phyloP scores from a whole-genome alignment of 2,113 vertebrate species.

The Peromyscus polionotus region DNA sequence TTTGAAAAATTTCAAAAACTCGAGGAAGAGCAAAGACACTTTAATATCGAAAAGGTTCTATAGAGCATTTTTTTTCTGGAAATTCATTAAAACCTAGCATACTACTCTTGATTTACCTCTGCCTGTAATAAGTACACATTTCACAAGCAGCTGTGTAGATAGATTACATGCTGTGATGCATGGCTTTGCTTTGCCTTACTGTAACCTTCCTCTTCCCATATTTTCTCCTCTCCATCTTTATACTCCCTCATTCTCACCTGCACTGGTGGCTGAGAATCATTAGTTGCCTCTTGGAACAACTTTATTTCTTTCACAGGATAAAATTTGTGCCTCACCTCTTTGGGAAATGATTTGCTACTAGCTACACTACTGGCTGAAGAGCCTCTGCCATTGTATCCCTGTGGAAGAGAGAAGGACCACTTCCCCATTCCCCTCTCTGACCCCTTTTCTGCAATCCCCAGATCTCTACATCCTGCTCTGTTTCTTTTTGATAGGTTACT shows the following conservation, averaged over 20 bases:
- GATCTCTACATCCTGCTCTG: not conserved
- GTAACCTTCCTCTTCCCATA: not conserved
- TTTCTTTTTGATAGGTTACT: not conserved
- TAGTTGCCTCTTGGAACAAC: not conserved
- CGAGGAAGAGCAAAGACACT: constrained; percentile 86
- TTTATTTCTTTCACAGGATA: not conserved
- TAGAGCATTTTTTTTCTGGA: constrained; percentile 13
- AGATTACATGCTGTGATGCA: not conserved
- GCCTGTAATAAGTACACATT: constrained; percentile 31
- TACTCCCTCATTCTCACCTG: not conserved
- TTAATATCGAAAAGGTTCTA: constrained; percentile 88
- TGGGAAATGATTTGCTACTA: not conserved
- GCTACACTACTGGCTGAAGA: not conserved
- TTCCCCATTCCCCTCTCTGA: not conserved
- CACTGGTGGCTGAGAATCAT: not conserved
- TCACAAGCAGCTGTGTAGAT: not conserved
- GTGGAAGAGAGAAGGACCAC: not conserved
- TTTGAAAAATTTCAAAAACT: constrained; percentile 85
- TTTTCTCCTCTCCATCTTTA: not conserved
- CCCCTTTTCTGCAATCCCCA: not conserved
- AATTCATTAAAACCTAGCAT: not conserved
- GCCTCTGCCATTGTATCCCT: not conserved
- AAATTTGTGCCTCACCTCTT: not conserved
- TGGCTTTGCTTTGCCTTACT: not conserved
- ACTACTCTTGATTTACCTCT: not conserved